Conservation (phyloP, 2,888 invertebrate species). For the Troides oblongomaculatus region DNA sequence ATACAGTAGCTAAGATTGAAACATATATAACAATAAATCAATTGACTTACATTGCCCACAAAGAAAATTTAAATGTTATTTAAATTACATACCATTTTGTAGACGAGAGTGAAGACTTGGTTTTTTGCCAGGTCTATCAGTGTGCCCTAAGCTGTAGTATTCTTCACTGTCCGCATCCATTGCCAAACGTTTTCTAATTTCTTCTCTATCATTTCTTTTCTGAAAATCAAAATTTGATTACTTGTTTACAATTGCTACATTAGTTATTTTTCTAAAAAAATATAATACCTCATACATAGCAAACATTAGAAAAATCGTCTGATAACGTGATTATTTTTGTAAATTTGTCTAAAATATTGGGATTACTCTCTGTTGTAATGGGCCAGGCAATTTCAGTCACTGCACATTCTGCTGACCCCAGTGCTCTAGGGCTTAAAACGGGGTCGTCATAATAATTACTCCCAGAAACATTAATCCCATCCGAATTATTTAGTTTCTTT, state of each 20-base stretch:
- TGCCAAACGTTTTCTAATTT: constrained; percentile 92
- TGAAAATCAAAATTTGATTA: constrained; percentile 60
- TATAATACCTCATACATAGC: constrained; percentile 46
- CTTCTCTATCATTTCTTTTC: constrained; percentile 95
- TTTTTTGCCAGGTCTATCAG: constrained; percentile 87
- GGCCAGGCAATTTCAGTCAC: constrained; percentile 80
- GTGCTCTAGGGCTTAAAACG: constrained; percentile 79
- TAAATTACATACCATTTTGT: constrained; percentile 85
- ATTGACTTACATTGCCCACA: not conserved
- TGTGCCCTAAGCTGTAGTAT: constrained; percentile 80
- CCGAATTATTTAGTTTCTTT: constrained; percentile 55
- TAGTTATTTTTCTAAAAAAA: constrained; percentile 9
- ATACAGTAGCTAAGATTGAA: no score
- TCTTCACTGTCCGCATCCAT: constrained; percentile 91
- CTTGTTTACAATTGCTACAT: not conserved
- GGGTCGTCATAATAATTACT: constrained; percentile 58
- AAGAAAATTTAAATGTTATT: constrained; percentile 4
- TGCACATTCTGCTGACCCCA: constrained; percentile 66
- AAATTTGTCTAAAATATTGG: constrained; percentile 72
- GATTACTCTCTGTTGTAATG: constrained; percentile 68
- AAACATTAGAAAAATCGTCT: constrained; percentile 47
- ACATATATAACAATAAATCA: not conserved
- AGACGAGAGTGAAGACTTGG: constrained; percentile 93
- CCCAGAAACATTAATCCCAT: constrained; percentile 42
- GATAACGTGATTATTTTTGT: constrained; percentile 65